These are phyloP conservation scores for Leptopilina boulardi DNA, from an alignment of 1,140 invertebrate species.

Conservation along the genomic window DNA sequence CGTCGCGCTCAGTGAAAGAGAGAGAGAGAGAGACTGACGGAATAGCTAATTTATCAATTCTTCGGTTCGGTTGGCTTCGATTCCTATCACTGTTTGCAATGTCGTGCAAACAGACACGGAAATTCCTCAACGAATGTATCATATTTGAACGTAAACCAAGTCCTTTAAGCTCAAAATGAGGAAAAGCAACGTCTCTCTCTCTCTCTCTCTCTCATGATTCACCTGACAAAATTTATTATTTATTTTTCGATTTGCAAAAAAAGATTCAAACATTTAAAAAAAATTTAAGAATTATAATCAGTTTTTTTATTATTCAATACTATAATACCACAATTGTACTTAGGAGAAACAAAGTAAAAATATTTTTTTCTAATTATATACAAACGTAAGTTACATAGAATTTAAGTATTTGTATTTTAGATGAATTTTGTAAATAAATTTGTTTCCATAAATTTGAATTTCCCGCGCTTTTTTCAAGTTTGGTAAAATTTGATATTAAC, in stretches of 20 bases:
- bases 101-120: constrained; percentile 67
- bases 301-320: no score
- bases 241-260: no score
- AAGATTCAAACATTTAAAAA: no score
- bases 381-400: neutral
- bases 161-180: neutral
- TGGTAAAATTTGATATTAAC: no score
- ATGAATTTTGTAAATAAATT: neutral
- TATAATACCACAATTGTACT: no score
- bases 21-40: constrained; percentile 70
- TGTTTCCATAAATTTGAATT: neutral
- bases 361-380: no score
- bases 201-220: no score
- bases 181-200: no score
- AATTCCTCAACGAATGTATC: constrained; percentile 43
- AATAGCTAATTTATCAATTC: constrained; percentile 77
- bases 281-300: no score
- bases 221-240: neutral
- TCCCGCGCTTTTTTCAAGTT: neutral
- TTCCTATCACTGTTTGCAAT: constrained; percentile 70
- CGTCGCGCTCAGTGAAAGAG: constrained; percentile 52
- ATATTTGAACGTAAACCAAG: constrained; percentile 52
- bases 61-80: constrained; percentile 74
- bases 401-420: neutral
- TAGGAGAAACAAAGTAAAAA: no score